Evolutionary conservation across 1,140 invertebrate genomes (phyloP).

Genomic region (Marisa cornuarietis): DNA sequence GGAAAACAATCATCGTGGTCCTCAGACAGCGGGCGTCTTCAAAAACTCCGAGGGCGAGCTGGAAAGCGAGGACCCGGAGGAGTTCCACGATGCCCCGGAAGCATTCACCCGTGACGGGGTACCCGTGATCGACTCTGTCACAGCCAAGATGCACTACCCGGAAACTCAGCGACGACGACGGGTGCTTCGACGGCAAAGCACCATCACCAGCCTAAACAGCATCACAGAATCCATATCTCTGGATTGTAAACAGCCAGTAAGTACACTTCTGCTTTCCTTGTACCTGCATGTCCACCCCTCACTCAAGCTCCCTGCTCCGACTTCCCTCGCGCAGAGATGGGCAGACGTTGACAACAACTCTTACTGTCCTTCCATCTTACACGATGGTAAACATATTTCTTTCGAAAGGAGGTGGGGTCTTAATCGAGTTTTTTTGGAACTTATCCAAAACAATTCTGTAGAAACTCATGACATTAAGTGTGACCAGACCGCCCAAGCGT

Average conservation of each 20-base stretch:
- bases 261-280: neutral
- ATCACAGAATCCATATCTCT: constrained; percentile 12
- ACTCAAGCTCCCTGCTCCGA: neutral
- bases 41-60: too few relatives aligned
- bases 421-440: too few relatives aligned
- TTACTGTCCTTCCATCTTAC: neutral
- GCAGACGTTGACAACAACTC: too few relatives aligned
- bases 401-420: too few relatives aligned
- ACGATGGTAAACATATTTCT: neutral
- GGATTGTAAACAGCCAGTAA: neutral
- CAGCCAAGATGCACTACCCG: constrained; percentile 30
- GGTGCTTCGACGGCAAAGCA: constrained; percentile 26
- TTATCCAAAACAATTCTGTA: too few relatives aligned
- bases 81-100: constrained; percentile 26
- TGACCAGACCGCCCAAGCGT: neutral
- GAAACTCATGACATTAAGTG: too few relatives aligned
- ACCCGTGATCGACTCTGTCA: constrained; percentile 16
- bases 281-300: neutral
- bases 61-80: neutral
- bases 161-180: constrained; percentile 17
- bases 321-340: too few relatives aligned
- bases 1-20: neutral
- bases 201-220: constrained; percentile 26
- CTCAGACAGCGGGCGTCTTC: neutral
- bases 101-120: constrained; percentile 27